Percentiles rank a stretch among this genome's conserved stretches.
These are phyloP conservation scores for Drosophila lacertosa DNA, from an alignment of 1,140 invertebrate species.

Conservation along the genomic window DNA sequence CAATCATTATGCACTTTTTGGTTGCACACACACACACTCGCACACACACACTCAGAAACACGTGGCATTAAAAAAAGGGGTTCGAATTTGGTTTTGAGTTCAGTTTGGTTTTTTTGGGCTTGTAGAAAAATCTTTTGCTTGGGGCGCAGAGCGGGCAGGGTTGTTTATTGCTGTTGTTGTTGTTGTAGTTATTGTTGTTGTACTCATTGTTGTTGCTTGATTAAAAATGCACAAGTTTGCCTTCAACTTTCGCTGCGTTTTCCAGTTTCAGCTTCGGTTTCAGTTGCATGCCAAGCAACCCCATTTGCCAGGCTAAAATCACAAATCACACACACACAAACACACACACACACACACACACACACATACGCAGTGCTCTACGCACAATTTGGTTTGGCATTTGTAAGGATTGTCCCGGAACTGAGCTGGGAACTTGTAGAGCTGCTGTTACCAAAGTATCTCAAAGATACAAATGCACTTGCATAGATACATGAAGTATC, in stretches of 20 bases:
- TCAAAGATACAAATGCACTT: conserved; percentile 23
- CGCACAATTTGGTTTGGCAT: conserved; percentile 16
- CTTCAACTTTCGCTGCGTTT: conserved; percentile 51
- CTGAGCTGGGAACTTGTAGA: conserved; percentile 18
- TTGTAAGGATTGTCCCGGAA: conserved; percentile 34
- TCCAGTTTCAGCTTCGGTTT: conserved; percentile 48
- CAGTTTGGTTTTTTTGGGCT: not conserved
- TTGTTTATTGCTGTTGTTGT: conserved; percentile 38
- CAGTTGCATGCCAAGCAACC: conserved; percentile 43
- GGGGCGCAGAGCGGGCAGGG: conserved; percentile 24
- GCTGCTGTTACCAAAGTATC: conserved; percentile 11
- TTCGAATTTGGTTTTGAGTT: conserved; percentile 12
- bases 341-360: conserved; percentile 41
- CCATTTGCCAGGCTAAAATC: conserved; percentile 25
- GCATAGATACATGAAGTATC: not conserved
- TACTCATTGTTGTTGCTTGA: conserved; percentile 68
- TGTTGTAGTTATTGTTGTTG: conserved; percentile 31
- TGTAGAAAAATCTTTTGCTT: conserved; percentile 2
- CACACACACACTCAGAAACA: conserved; percentile 16
- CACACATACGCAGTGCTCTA: conserved; percentile 5
- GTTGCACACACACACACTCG: conserved; percentile 30
- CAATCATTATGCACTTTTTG: conserved; percentile 29
- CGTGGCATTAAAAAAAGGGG: conserved; percentile 30
- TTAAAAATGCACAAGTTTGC: conserved; percentile 74
- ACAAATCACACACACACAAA: conserved; percentile 19